phyloP scores from a whole-genome alignment of 2,113 vertebrate species.

The Catharus fuscescens region DNA sequence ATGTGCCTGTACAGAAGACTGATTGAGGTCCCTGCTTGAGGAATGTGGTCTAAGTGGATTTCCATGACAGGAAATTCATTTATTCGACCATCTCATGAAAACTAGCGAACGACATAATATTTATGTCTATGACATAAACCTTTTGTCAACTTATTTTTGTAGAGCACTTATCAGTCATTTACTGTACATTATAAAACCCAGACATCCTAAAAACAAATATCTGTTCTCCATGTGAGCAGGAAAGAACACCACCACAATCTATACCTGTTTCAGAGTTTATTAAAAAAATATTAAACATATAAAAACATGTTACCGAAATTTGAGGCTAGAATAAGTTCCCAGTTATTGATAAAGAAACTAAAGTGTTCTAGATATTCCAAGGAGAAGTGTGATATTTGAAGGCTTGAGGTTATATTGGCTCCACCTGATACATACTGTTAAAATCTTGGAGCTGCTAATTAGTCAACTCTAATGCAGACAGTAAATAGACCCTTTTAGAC shows the following conservation, averaged over 20 bases:
- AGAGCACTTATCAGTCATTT: background rate
- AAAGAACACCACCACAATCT: background rate
- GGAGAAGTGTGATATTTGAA: background rate
- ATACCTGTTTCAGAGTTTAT: background rate
- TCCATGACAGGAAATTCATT: background rate
- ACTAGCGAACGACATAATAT: background rate
- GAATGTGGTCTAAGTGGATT: background rate
- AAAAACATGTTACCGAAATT: background rate
- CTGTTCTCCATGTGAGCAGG: background rate
- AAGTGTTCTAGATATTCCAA: background rate
- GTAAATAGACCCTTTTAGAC: background rate
- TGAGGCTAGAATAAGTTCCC: background rate
- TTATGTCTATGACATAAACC: background rate
- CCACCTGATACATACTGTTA: background rate
- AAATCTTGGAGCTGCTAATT: background rate
- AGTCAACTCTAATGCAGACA: background rate
- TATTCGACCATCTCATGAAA: background rate
- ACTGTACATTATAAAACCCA: background rate
- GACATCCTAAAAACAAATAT: background rate
- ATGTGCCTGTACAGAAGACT: rapidly evolving
- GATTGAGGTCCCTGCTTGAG: background rate
- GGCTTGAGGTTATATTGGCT: background rate
- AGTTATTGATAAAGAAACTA: background rate
- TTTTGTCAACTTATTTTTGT: background rate
- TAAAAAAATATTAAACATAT: background rate